These are phyloP conservation scores for Perccottus glenii DNA, from an alignment of 2,113 vertebrate species.

Conservation along the genomic window DNA sequence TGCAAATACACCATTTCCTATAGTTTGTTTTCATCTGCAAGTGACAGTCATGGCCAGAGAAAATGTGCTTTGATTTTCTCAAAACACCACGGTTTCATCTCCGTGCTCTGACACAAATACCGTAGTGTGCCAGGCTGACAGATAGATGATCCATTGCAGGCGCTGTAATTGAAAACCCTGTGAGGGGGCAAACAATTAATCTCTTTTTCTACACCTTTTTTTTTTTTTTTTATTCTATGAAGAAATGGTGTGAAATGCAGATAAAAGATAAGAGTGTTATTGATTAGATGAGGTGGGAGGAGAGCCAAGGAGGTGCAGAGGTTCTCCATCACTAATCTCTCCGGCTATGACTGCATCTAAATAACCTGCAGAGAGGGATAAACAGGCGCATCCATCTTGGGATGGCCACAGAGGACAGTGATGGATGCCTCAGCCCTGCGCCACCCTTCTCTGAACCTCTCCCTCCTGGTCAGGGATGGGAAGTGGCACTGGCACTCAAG, in stretches of 20 bases:
- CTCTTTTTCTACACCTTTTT: slow-evolving; percentile 41
- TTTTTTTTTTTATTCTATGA: slow-evolving; percentile 54
- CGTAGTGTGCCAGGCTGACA: slow-evolving; percentile 47
- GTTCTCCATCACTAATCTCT: slow-evolving; percentile 76
- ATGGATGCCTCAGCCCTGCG: slow-evolving; percentile 66
- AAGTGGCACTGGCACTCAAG: slow-evolving; percentile 60
- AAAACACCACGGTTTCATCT: slow-evolving; percentile 46
- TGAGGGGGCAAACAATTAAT: slow-evolving; percentile 64
- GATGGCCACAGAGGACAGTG: slow-evolving; percentile 60
- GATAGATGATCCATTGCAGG: slow-evolving; percentile 66
- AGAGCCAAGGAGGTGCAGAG: slow-evolving; percentile 61
- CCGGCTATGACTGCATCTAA: slow-evolving; percentile 75
- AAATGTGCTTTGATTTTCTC: slow-evolving; percentile 41
- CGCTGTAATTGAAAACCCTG: slow-evolving; percentile 70
- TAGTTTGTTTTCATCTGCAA: slow-evolving; percentile 38
- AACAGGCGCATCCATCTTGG: slow-evolving; percentile 77
- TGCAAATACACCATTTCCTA: slow-evolving; percentile 36
- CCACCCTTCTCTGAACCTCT: slow-evolving; percentile 43
- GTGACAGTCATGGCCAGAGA: slow-evolving; percentile 17
- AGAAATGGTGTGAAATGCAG: slow-evolving; percentile 62
- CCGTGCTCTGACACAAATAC: slow-evolving; percentile 55
- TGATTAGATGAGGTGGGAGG: slow-evolving; percentile 66
- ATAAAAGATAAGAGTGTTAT: slow-evolving; percentile 70
- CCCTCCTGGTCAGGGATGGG: slow-evolving; percentile 58
- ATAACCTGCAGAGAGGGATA: slow-evolving; percentile 78